A percentile compares a stretch with the other conserved stretches of the same genome.
Evolutionary conservation across 2,113 vertebrate species (phyloP).

Genomic region (Sturnus vulgaris): DNA sequence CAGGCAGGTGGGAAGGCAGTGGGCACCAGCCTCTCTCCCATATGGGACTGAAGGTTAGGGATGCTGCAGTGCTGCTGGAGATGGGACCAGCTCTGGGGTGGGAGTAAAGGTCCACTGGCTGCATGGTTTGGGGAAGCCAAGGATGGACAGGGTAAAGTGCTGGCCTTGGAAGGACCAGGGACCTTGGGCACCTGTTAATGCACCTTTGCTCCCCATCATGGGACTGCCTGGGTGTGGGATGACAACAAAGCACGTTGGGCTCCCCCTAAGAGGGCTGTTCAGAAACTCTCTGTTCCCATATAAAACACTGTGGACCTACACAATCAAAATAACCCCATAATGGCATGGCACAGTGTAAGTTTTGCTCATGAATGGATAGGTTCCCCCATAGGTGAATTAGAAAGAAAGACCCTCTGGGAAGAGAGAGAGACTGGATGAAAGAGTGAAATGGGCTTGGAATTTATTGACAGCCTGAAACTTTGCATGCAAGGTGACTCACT

Average conservation of each 20-base stretch:
- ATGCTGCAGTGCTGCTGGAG: background rate
- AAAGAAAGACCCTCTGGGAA: background rate
- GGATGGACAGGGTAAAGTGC: fast-evolving
- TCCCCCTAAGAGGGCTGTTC: background rate
- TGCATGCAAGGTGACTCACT: background rate
- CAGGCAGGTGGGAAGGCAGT: background rate
- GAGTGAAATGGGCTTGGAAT: background rate
- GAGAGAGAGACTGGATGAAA: background rate
- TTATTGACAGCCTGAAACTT: background rate
- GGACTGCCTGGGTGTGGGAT: background rate
- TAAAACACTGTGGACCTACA: background rate
- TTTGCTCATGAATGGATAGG: background rate
- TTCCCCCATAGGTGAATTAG: background rate
- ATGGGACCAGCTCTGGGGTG: background rate
- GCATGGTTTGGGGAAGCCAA: fast-evolving
- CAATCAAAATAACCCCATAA: fast-evolving
- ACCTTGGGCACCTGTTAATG: background rate
- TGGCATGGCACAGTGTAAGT: fast-evolving
- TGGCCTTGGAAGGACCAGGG: background rate
- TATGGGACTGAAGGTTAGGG: background rate
- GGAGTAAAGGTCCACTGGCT: background rate
- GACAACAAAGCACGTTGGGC: background rate
- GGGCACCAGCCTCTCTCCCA: background rate
- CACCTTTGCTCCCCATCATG: background rate
- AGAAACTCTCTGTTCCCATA: background rate